Conservation (phyloP, 2,113 vertebrate genomes). For the Stegastes partitus region DNA sequence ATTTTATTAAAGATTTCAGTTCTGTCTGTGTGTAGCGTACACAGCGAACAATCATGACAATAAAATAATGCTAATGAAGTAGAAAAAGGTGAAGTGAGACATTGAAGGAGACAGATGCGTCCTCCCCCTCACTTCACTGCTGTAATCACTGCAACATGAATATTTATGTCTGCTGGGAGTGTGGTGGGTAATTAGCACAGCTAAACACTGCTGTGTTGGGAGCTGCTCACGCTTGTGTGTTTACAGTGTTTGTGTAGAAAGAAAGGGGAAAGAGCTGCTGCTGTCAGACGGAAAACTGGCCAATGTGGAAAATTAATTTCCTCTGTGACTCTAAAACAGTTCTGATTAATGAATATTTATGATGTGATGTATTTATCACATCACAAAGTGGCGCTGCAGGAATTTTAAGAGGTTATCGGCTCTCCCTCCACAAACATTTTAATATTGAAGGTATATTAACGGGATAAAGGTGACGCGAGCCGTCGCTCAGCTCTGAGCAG, state of each 20-base stretch:
- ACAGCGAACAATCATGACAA: neutral
- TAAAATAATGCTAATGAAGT: neutral
- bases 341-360: no score
- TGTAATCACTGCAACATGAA: conserved; percentile 32
- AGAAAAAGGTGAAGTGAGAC: conserved; percentile 8
- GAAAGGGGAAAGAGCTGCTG: neutral
- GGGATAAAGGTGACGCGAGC: no score
- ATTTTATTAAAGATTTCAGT: no score
- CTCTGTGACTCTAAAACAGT: no score
- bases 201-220: conserved; percentile 7
- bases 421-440: no score
- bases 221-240: neutral
- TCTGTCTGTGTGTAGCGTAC: neutral
- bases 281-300: neutral
- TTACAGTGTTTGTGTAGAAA: neutral
- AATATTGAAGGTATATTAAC: no score
- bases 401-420: no score
- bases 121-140: conserved; percentile 26
- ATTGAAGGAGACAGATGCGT: conserved; percentile 5
- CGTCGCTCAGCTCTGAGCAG: no score
- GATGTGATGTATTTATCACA: no score
- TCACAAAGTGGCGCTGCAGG: no score
- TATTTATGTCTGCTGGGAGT: conserved; percentile 36
- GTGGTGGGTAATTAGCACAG: conserved; percentile 20
- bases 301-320: no score